Base-by-base conservation (phyloP, 2,113 vertebrate species). In the Peromyscus maniculatus region DNA sequence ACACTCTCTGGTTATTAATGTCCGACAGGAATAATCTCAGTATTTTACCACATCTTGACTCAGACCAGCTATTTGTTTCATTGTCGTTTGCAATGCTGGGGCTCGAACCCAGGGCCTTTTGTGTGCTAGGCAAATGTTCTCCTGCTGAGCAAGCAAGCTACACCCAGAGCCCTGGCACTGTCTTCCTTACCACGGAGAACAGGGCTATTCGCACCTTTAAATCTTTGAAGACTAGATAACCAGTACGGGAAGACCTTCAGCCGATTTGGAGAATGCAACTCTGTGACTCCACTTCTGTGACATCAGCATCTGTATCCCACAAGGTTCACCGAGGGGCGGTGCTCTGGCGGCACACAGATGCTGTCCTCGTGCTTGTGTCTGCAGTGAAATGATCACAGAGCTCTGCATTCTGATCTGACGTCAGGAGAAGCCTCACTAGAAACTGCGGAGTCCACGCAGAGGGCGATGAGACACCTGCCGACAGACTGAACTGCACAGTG, bases 1-100 rank as follows among this genome's bases (percentile, higher is more conserved):
- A 89, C 39, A 43, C 62, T 28, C 36, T 33, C 39, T 92, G 43
- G 64, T 94, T 94, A 92, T 17, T 43, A 88, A 84, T 84, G 22
- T 84, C 69, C 52, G 52, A 71, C 52, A 78, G 11, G 16, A 75
- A 78, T 78, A 74, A 83, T 55, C 62, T 46, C 43, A 89, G 26
- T 64, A 96, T 67, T 39, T 49, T 13, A 43, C 33, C 59, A 83
- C 39, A 62, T 67, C 57, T 43, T 91, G 33, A 79, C n/a, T 49
- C 74, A 64, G 26, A 78, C 66, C 22, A 49, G 28, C 43, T 71
- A 19, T 83, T 62, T 39, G 2, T n/a, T n/a, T 87, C 19, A 13
- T 67, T 66, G 62, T 49, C 69, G 28, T 71, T 55, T 52, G 49
- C 67, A 26, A 19, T 16, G 12, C 46, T 8, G 6, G 86, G 33